A percentile compares a stretch with the other conserved stretches of the same genome.
These are phyloP conservation scores for Lampropteryx suffumata DNA, from an alignment of 2,888 invertebrate genomes.

Conservation along the genomic window DNA sequence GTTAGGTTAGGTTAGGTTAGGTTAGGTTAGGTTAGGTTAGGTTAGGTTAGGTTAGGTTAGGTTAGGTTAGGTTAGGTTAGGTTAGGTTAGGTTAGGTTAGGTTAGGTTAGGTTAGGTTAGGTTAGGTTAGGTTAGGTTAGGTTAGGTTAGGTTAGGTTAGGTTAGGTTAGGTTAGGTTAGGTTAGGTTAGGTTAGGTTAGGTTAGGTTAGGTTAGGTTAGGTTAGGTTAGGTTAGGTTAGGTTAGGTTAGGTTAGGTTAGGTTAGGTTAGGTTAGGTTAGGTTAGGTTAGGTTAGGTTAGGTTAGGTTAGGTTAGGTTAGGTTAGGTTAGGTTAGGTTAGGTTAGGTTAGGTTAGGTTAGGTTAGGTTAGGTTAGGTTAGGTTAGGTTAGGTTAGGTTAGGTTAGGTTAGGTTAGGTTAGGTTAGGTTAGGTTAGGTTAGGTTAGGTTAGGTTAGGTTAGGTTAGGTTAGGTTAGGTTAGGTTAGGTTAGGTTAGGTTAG, in stretches of 20 bases:
- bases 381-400: slow-evolving; percentile 19
- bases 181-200: slow-evolving; percentile 30
- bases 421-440: slow-evolving; percentile 21
- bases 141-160: slow-evolving; percentile 28
- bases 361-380: slow-evolving; percentile 34
- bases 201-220: slow-evolving; percentile 34
- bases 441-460: slow-evolving; percentile 22
- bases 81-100: slow-evolving; percentile 29
- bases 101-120: slow-evolving; percentile 29
- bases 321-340: slow-evolving; percentile 38
- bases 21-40: slow-evolving; percentile 34
- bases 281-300: slow-evolving; percentile 37
- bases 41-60: slow-evolving; percentile 31
- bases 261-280: slow-evolving; percentile 38
- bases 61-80: slow-evolving; percentile 30
- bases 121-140: slow-evolving; percentile 29
- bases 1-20: slow-evolving; percentile 36
- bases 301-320: slow-evolving; percentile 34
- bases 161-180: slow-evolving; percentile 31
- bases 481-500: neutral
- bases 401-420: slow-evolving; percentile 19
- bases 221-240: slow-evolving; percentile 36
- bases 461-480: slow-evolving; percentile 11
- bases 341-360: slow-evolving; percentile 38
- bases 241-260: slow-evolving; percentile 36